Evolutionary conservation across 2,113 vertebrate species (phyloP), one percentile per base, ranked within the genome.

Genomic region (Callipepla californica): DNA sequence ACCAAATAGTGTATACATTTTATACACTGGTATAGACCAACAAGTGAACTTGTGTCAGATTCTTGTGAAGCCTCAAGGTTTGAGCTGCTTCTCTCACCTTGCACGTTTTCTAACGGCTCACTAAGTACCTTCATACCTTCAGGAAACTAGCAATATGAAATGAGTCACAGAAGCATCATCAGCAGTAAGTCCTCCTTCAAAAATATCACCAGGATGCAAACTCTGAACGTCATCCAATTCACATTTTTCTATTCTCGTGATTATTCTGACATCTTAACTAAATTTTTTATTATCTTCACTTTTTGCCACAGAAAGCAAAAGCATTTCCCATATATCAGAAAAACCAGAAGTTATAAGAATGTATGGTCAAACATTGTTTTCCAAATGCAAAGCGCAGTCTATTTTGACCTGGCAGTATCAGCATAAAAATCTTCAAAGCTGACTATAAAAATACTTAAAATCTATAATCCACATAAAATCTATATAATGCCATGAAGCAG

Each of bases 291-390:
- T 17, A 16, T n/a, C 32, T 47, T 47, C 13, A 81, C 21, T 91
- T 86, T 77, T n/a, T 89, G 58, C 80, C 74, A 87, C 13, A 57
- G 32, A 83, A 87, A 87, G 36, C 53, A 87, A 83, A 92, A 72
- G 3, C 51, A 59, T 59, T 59, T 77, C 38, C 51, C 7, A 3
- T 32, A 22, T 30, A 32, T 23, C 34, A 83, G 21, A 74, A 78
- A 77, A 77, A 85, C 14, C 40, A 76, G 59, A 87, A 87, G 13
- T 77, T 66, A 85, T 0, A 4, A 88, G 23, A 87, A 34, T 63
- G 7, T 23, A 40, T 30, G 44, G 61, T 63, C 45, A 86, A 79
- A 67, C 25, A 42, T 16, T 67, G 61, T 55, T 72, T 93, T 77
- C 55, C n/a, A 91, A 85, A 48, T 10, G 3, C 51, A 63, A 80